Conservation (phyloP, 1,140 invertebrate species). For the Brachionus manjavacas region DNA sequence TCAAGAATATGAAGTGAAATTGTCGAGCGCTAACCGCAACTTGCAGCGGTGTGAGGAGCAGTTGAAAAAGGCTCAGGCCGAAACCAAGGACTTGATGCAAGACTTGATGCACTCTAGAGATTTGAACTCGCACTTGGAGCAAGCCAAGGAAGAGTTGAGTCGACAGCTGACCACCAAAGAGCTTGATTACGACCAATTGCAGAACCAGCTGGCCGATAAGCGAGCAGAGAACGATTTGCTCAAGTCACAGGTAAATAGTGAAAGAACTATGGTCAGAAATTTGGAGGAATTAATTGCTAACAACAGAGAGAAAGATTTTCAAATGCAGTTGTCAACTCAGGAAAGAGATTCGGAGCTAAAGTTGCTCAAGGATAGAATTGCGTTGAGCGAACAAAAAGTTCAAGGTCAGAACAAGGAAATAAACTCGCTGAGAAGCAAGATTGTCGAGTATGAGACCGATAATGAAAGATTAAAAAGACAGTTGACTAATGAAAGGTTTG, state of each 20-base stretch:
- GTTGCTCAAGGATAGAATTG: constrained; percentile 54
- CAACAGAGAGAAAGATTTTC: constrained; percentile 56
- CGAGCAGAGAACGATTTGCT: constrained; percentile 51
- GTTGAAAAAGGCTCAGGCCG: constrained; percentile 50
- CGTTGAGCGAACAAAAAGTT: constrained; percentile 56
- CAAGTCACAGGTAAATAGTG: constrained; percentile 49
- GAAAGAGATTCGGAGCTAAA: constrained; percentile 56
- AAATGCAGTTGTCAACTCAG: constrained; percentile 51
- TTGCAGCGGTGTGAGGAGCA: constrained; percentile 53
- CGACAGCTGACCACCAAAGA: constrained; percentile 50
- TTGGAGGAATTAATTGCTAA: constrained; percentile 53
- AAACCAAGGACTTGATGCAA: constrained; percentile 49
- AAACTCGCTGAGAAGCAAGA: constrained; percentile 51
- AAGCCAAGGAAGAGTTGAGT: constrained; percentile 52
- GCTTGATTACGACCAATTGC: constrained; percentile 56
- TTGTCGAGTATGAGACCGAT: constrained; percentile 56
- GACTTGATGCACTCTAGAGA: constrained; percentile 55
- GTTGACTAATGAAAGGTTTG: constrained; percentile 57
- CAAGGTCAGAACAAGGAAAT: constrained; percentile 56
- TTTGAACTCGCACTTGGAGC: constrained; percentile 53
- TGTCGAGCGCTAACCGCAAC: constrained; percentile 52
- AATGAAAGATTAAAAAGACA: constrained; percentile 53
- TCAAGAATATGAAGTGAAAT: constrained; percentile 54
- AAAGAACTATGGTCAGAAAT: constrained; percentile 50
- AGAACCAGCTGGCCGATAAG: constrained; percentile 50